These are phyloP conservation scores for Typhlomys cinereus DNA, from an alignment of 2,113 vertebrate species.

Conservation along the genomic window DNA sequence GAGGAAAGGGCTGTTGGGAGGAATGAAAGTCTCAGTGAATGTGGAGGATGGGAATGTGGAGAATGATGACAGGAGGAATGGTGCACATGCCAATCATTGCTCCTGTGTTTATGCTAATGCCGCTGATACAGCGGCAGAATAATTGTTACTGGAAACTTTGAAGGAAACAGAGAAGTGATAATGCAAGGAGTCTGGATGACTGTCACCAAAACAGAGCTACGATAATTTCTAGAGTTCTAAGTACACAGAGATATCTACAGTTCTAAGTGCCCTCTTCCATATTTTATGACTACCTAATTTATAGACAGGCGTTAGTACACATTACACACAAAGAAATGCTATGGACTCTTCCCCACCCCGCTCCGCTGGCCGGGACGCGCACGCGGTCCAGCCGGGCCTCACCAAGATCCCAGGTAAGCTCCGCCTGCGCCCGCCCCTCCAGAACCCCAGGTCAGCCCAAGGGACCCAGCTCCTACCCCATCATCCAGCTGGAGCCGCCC, in stretches of 20 bases:
- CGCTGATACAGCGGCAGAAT: background rate
- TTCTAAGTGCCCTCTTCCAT: background rate
- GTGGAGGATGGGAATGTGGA: background rate
- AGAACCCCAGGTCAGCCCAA: too few species aligned
- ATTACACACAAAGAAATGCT: background rate
- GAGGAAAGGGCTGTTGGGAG: background rate
- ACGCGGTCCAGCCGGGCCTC: too few species aligned
- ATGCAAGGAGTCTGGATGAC: background rate
- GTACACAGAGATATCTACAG: too few species aligned
- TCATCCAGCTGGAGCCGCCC: too few species aligned
- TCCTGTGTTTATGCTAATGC: too few species aligned
- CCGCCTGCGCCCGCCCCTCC: too few species aligned
- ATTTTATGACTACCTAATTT: background rate
- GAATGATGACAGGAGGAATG: background rate
- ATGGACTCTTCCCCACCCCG: too few species aligned
- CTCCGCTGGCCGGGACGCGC: too few species aligned
- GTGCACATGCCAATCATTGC: background rate
- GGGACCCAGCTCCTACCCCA: too few species aligned
- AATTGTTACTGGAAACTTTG: background rate
- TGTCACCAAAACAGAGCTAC: background rate
- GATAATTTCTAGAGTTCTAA: background rate
- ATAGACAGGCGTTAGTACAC: background rate
- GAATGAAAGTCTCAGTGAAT: background rate
- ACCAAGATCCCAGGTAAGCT: too few species aligned
- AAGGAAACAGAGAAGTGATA: background rate